A percentile compares a stretch with the other conserved stretches of the same genome.
These are phyloP conservation scores for Lasioglossum pauxillum DNA, from an alignment of 2,888 invertebrate species.

Conservation along the genomic window DNA sequence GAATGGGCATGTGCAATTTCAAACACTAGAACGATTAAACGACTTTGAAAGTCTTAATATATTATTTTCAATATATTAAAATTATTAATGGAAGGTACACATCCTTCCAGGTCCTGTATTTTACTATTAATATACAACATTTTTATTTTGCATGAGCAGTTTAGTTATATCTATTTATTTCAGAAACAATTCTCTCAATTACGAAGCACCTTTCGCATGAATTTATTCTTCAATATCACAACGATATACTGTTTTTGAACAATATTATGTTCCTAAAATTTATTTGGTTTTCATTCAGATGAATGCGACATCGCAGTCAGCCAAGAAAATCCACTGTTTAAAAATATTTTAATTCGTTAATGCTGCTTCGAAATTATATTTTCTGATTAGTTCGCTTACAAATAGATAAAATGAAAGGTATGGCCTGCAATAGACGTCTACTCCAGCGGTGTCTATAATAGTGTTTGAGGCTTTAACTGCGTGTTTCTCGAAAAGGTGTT, in stretches of 20 bases:
- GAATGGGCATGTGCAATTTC: too few species aligned
- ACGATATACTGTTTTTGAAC: not conserved
- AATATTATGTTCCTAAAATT: not conserved
- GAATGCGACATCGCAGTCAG: not conserved
- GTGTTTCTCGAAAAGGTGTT: not conserved
- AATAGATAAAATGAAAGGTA: not conserved
- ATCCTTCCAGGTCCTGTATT: too few species aligned
- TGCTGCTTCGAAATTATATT: not conserved
- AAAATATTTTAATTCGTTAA: not conserved
- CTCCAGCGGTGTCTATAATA: not conserved
- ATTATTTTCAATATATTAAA: not conserved
- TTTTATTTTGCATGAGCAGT: too few species aligned
- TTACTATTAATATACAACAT: too few species aligned
- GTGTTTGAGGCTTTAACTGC: not conserved
- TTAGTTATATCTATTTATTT: too few species aligned
- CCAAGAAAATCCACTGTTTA: not conserved
- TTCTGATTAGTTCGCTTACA: not conserved
- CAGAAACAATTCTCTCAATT: not conserved
- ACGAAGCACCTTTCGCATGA: not conserved
- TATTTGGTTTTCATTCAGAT: not conserved
- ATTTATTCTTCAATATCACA: not conserved
- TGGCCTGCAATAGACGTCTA: not conserved
- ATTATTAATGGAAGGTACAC: not conserved
- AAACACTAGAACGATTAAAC: not conserved
- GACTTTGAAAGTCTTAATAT: not conserved